Base-by-base conservation (phyloP, 2,888 invertebrate genomes). In the Xylota segnis region DNA sequence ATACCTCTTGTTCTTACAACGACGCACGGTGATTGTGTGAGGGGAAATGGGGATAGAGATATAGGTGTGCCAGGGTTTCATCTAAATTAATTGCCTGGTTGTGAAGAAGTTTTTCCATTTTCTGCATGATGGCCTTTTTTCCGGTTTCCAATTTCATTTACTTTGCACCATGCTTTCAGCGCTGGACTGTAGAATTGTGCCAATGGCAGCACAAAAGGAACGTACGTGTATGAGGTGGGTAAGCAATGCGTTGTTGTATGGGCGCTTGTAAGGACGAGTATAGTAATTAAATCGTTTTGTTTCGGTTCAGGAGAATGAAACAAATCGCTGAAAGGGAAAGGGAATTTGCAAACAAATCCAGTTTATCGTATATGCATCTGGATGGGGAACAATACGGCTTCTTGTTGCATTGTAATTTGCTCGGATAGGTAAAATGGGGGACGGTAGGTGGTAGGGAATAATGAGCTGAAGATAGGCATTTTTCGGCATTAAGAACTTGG, bases 91-190 rank as follows among this genome's bases (percentile, higher is more conserved):
- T 86, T 83, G 82, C 61, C 47, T 65, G 59, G 77, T 75, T 75
- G 52, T 43, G 76, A 74, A 84, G 87, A 90, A 90, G 88, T 90
- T 90, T 90, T 90, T 90, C 88, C 89, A 90, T 90, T 91, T 90
- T 87, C 88, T 90, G 90, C 90, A 89, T 88, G 90, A 90, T 89
- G 88, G 87, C 87, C 81, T 88, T 89, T 90, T 88, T 75, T 88
- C 88, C 89, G 89, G 90, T 90, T 90, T 90, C 90, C 91, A 90
- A 89, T 83, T 83, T 61, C 79, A 81, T 81, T 81, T 84, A 81
- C 84, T 84, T 81, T 81, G 37, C 71, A 76, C 40, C 59, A 45
- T 50, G 43, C 52, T 16, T 37, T 54, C 66, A 37, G 27, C 56
- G 14, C 0, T 14, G 43, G 58, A 61, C 54, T 43, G 32, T 47